These are phyloP conservation scores for Petaurus breviceps DNA, from an alignment of 2,113 vertebrate species.

Conservation along the genomic window DNA sequence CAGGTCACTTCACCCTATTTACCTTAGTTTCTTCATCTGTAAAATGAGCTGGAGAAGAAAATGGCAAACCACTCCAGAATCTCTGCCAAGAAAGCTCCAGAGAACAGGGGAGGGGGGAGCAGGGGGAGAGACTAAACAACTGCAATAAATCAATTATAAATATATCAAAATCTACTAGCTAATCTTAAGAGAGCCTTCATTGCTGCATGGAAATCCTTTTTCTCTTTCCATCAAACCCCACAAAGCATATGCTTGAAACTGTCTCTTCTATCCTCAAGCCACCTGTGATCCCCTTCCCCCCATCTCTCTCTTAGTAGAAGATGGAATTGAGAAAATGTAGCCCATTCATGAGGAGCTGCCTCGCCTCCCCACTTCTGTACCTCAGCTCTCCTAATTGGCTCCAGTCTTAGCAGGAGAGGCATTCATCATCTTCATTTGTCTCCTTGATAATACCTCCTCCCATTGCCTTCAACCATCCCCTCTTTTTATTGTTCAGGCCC, in stretches of 20 bases:
- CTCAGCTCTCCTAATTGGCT: background rate
- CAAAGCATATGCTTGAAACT: too few relatives aligned
- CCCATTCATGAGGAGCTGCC: background rate
- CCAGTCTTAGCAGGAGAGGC: background rate
- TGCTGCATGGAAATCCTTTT: background rate
- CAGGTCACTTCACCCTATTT: background rate
- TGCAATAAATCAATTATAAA: background rate
- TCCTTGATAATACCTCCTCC: background rate
- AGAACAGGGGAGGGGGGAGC: too few relatives aligned
- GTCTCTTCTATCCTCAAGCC: background rate
- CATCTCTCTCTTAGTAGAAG: background rate
- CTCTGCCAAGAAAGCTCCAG: background rate
- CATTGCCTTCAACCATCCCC: background rate
- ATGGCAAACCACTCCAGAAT: background rate
- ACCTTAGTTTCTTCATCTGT: background rate
- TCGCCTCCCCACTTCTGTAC: background rate
- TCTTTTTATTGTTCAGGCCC: background rate
- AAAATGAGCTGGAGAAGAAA: background rate
- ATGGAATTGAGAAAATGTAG: background rate
- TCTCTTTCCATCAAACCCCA: too few relatives aligned
- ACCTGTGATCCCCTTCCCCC: background rate
- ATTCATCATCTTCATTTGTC: background rate
- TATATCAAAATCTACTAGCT: background rate
- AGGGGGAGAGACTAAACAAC: background rate
- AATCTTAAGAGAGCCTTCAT: background rate